A percentile compares a stretch with the other conserved stretches of the same genome.
Conservation (phyloP, 2,888 invertebrate species). For the Halocaridina rubra region DNA sequence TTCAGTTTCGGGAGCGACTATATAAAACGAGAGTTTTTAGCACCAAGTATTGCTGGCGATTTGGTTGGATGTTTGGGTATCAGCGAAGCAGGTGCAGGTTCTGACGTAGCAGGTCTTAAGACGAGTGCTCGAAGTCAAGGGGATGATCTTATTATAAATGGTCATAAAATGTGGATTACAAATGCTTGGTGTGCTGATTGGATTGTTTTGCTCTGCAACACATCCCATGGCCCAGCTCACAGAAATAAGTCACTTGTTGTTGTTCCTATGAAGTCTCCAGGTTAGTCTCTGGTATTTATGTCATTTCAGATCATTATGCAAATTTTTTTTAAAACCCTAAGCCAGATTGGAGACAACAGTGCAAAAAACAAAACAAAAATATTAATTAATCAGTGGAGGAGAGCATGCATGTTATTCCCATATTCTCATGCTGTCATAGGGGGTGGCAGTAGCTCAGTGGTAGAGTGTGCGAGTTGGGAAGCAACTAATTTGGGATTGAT, state of each 20-base stretch:
- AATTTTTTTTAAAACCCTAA: too few species aligned
- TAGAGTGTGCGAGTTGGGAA: too few species aligned
- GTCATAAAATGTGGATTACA: conserved; percentile 74
- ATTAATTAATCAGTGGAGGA: too few species aligned
- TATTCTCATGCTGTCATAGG: too few species aligned
- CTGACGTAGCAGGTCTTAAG: conserved; percentile 71
- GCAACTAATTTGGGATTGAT: too few species aligned
- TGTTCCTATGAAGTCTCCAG: conserved; percentile 71
- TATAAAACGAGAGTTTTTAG: conserved; percentile 70
- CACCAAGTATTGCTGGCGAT: conserved; percentile 63
- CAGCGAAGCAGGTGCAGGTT: conserved; percentile 71
- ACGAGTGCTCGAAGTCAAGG: conserved; percentile 70
- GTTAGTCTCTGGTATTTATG: too few species aligned
- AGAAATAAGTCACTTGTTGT: conserved; percentile 73
- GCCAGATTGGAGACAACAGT: too few species aligned
- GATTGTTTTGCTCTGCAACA: conserved; percentile 73
- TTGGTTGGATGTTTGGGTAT: conserved; percentile 72
- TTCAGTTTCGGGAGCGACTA: conserved; percentile 69
- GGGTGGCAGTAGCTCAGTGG: too few species aligned
- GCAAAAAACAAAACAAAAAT: too few species aligned
- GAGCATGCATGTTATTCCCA: too few species aligned
- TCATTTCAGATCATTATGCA: too few species aligned
- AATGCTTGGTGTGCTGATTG: conserved; percentile 73
- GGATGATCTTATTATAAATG: conserved; percentile 72
- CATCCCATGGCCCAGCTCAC: conserved; percentile 69